Evolutionary conservation across 1,140 invertebrate species (phyloP).

Genomic region (Drosophila athabasca): DNA sequence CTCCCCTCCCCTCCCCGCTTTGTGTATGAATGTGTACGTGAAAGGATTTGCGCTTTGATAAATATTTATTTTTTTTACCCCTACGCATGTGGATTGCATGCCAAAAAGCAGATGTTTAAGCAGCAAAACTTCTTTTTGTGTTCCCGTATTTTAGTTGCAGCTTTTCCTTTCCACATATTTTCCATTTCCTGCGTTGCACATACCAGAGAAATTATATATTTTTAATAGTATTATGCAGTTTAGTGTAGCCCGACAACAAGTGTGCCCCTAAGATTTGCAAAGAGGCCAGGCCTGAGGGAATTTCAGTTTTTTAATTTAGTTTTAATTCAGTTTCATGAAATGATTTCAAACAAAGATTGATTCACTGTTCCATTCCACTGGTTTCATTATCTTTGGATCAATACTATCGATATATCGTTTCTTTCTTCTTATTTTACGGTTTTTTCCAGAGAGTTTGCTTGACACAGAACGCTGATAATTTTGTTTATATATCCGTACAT

Average conservation of each 20-base stretch:
- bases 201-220: slow-evolving; percentile 43
- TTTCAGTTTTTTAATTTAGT: too few relatives aligned
- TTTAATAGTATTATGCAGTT: slow-evolving; percentile 51
- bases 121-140: slow-evolving; percentile 38
- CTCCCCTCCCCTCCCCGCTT: too few relatives aligned
- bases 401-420: too few relatives aligned
- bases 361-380: too few relatives aligned
- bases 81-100: slow-evolving; percentile 64
- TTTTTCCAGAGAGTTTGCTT: too few relatives aligned
- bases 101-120: slow-evolving; percentile 62
- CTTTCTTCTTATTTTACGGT: too few relatives aligned
- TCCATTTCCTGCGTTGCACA: slow-evolving; percentile 20
- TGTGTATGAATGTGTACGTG: slow-evolving; percentile 30
- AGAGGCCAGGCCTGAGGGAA: slow-evolving; percentile 22
- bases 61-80: slow-evolving; percentile 52
- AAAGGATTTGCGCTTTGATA: slow-evolving; percentile 76
- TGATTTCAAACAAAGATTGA: too few relatives aligned
- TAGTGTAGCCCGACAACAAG: not conserved
- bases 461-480: too few relatives aligned
- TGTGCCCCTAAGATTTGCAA: slow-evolving; percentile 2
- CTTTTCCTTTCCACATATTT: slow-evolving; percentile 19
- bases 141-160: slow-evolving; percentile 47
- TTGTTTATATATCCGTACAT: too few relatives aligned
- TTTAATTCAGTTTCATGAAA: too few relatives aligned
- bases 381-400: too few relatives aligned